Evolutionary conservation across 2,113 vertebrate species (phyloP).

Genomic region (Stigmatopora nigra): DNA sequence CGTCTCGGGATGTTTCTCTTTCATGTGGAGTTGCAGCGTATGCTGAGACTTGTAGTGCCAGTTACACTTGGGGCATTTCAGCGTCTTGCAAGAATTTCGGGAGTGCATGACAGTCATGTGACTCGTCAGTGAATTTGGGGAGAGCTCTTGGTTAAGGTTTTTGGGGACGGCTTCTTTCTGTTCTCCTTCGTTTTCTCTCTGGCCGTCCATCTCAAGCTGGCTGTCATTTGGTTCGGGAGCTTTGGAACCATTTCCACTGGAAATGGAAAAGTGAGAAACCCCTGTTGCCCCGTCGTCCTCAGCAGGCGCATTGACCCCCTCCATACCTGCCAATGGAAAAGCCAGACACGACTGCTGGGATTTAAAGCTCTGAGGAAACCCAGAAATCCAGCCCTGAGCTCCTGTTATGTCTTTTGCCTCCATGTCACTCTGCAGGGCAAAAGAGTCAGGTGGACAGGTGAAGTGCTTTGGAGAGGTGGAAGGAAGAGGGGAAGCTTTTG

Average conservation of each 20-base stretch:
- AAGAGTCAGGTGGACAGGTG: constrained; percentile 76
- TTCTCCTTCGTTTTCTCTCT: constrained; percentile 73
- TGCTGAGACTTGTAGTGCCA: constrained; percentile 99
- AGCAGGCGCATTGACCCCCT: constrained; percentile 73
- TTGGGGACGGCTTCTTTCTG: constrained; percentile 71
- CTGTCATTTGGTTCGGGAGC: constrained; percentile 95
- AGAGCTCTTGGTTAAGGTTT: constrained; percentile 68
- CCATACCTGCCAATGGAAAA: constrained; percentile 62
- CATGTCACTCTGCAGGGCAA: constrained; percentile 74
- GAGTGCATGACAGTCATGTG: constrained; percentile 99
- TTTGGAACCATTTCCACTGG: constrained; percentile 89
- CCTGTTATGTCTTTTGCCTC: constrained; percentile 80
- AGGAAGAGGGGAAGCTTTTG: constrained; percentile 51
- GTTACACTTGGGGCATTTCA: constrained; percentile 99
- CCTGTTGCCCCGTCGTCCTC: constrained; percentile 76
- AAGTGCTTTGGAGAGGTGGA: constrained; percentile 72
- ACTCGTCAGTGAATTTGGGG: constrained; percentile 78
- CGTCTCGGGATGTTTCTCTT: constrained; percentile 94
- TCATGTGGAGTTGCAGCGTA: constrained; percentile 98
- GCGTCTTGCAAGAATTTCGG: constrained; percentile 97
- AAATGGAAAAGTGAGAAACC: constrained; percentile 68
- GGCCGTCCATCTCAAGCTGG: constrained; percentile 55
- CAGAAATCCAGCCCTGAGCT: constrained; percentile 86
- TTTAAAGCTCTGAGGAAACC: constrained; percentile 90
- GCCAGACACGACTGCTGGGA: constrained; percentile 75